Percentiles rank a stretch among this genome's conserved stretches.
Conservation (phyloP, 2,113 vertebrate species). For the Aptenodytes forsteri region DNA sequence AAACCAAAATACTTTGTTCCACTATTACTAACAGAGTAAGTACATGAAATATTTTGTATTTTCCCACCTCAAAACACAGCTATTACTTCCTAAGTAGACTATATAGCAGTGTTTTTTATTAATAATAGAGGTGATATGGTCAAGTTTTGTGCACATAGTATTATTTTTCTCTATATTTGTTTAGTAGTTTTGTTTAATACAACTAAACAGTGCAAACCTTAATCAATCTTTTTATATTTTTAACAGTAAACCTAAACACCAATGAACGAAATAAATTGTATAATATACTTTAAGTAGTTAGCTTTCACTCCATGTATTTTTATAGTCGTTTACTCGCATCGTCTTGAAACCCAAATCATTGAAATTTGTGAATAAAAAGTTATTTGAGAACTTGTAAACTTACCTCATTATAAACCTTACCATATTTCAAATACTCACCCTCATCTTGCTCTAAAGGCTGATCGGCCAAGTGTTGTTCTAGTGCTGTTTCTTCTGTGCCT, state of each 20-base stretch:
- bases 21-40: not conserved
- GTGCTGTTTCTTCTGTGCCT: slow-evolving; percentile 78
- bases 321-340: not conserved
- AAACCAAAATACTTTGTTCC: not conserved
- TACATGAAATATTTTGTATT: not conserved
- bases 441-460: slow-evolving; percentile 86
- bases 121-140: not conserved
- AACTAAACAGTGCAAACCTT: not conserved
- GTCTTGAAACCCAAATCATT: not conserved
- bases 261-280: not conserved
- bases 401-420: not conserved
- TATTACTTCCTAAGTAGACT: not conserved
- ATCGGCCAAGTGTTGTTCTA: slow-evolving; percentile 80
- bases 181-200: not conserved
- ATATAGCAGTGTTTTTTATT: not conserved
- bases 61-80: not conserved
- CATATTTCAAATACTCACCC: slow-evolving; percentile 70
- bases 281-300: not conserved
- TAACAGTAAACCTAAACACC: not conserved
- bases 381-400: not conserved
- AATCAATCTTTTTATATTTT: not conserved
- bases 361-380: not conserved
- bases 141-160: not conserved
- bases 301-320: not conserved
- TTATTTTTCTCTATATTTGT: not conserved